Conservation (phyloP, 2,113 vertebrate species). For the Myrmecobius fasciatus region DNA sequence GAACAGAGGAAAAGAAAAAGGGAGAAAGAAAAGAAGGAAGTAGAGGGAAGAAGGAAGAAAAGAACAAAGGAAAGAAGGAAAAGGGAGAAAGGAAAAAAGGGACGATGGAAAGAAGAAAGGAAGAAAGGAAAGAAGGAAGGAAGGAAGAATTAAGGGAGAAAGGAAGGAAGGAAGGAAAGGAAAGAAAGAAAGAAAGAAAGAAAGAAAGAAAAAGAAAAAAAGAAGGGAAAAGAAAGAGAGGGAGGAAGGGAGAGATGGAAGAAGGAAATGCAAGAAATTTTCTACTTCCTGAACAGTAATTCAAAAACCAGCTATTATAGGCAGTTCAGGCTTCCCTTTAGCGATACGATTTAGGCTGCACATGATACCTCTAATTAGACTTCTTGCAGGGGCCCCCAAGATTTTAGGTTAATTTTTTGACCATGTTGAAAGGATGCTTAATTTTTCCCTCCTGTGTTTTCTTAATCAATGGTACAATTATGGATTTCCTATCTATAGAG, state of each 20-base stretch:
- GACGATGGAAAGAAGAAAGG: neutral
- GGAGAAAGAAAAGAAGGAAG: neutral
- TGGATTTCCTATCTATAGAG: conserved; percentile 67
- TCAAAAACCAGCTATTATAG: neutral
- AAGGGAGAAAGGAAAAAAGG: too few relatives aligned
- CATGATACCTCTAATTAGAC: conserved; percentile 61
- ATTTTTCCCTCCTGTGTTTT: conserved; percentile 68
- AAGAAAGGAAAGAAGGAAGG: neutral
- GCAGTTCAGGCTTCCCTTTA: conserved; percentile 18
- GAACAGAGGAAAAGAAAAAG: neutral
- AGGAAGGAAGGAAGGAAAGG: too few relatives aligned
- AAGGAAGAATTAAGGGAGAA: too few relatives aligned
- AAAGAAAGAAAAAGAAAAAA: fast-evolving
- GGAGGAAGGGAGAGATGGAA: neutral
- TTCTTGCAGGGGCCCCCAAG: conserved; percentile 43
- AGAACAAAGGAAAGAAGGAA: too few relatives aligned
- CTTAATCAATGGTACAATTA: conserved; percentile 72
- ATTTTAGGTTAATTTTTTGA: conserved; percentile 74
- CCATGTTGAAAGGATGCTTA: conserved; percentile 67
- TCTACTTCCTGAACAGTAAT: neutral
- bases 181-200: neutral
- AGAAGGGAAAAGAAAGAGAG: neutral
- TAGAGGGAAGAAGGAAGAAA: fast-evolving
- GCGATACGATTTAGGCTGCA: conserved; percentile 7
- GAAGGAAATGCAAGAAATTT: neutral